Evolutionary conservation across 1,140 invertebrate species (phyloP).

Genomic region (Leptinotarsa lineolata): DNA sequence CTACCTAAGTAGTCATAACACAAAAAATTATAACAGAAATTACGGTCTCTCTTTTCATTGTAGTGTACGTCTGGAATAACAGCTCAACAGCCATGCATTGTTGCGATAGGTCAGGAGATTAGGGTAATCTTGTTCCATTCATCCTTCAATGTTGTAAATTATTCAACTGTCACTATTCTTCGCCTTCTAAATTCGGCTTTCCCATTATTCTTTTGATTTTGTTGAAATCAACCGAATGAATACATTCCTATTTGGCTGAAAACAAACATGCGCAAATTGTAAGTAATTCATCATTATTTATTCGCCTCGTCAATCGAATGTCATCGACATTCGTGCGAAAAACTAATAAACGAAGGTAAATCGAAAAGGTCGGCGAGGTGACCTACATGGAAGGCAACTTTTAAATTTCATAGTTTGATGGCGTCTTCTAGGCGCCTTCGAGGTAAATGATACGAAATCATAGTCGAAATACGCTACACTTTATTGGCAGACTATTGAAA

Average conservation of each 20-base stretch:
- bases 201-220: too few species aligned
- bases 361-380: slow-evolving; percentile 8
- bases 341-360: slow-evolving; percentile 2
- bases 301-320: not conserved
- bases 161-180: too few species aligned
- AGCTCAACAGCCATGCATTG: too few species aligned
- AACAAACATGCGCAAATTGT: not conserved
- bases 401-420: slow-evolving; percentile 23
- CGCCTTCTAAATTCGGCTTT: too few species aligned
- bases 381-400: slow-evolving; percentile 12
- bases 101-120: too few species aligned
- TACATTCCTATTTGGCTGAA: not conserved
- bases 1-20: too few species aligned
- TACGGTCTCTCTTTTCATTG: too few species aligned
- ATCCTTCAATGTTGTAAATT: too few species aligned
- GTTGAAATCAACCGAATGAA: too few species aligned
- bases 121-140: too few species aligned
- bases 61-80: too few species aligned
- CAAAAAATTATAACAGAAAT: too few species aligned
- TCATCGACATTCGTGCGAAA: slow-evolving; percentile 12
- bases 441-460: slow-evolving; percentile 17
- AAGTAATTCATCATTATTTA: not conserved
- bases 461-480: slow-evolving; percentile 6
- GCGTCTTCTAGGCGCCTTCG: slow-evolving; percentile 16
- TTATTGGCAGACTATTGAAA: slow-evolving; percentile 10